These are phyloP conservation scores for Adoxophyes honmai DNA, from an alignment of 1,140 invertebrate species.

Conservation along the genomic window DNA sequence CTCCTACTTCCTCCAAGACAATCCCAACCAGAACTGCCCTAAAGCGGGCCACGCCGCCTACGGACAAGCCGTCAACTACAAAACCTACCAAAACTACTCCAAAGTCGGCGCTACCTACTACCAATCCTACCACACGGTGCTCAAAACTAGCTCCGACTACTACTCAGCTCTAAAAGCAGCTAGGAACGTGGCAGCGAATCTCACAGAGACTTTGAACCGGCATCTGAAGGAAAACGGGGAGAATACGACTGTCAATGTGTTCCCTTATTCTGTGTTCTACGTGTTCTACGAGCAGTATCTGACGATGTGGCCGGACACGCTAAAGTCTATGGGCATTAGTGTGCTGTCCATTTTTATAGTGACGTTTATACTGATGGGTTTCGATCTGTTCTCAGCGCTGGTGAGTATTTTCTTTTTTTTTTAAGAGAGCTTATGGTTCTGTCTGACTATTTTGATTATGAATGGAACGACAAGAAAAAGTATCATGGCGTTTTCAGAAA, in stretches of 20 bases:
- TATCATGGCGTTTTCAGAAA: too few relatives aligned
- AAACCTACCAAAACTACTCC: slow-evolving; percentile 53
- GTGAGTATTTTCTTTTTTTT: slow-evolving; percentile 35
- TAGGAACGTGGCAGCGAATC: slow-evolving; percentile 87
- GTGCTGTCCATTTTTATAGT: slow-evolving; percentile 95
- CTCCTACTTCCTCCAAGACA: slow-evolving; percentile 93
- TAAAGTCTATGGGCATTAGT: slow-evolving; percentile 92
- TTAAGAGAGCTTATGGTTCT: too few relatives aligned
- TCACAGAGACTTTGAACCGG: slow-evolving; percentile 86
- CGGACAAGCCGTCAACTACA: slow-evolving; percentile 82
- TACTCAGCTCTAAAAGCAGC: slow-evolving; percentile 92
- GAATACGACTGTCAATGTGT: slow-evolving; percentile 86
- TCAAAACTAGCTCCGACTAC: slow-evolving; percentile 95
- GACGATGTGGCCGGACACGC: slow-evolving; percentile 95
- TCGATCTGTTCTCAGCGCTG: slow-evolving; percentile 92
- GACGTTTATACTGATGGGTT: slow-evolving; percentile 95
- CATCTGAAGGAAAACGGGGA: slow-evolving; percentile 72
- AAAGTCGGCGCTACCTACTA: slow-evolving; percentile 89
- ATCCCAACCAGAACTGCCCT: slow-evolving; percentile 88
- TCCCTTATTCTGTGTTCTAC: slow-evolving; percentile 98
- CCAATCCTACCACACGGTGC: slow-evolving; percentile 97
- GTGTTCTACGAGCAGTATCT: slow-evolving; percentile 99
- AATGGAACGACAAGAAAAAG: too few relatives aligned
- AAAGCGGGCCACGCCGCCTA: slow-evolving; percentile 94
- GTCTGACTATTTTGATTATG: too few relatives aligned